Base-by-base conservation (phyloP, 2,113 vertebrate genomes). In the human (Homo sapiens) region DNA sequence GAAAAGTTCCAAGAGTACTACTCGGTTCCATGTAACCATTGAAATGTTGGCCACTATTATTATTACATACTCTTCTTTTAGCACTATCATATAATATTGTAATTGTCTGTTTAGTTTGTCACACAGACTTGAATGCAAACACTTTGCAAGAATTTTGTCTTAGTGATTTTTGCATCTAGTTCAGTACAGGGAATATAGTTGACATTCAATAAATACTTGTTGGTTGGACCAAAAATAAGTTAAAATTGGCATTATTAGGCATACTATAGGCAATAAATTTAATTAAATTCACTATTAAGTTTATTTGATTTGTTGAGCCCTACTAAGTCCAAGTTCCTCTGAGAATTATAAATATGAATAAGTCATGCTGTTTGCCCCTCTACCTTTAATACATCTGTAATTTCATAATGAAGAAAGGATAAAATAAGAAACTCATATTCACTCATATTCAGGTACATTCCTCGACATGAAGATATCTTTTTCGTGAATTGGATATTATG, bases 161-260 rank as follows among this genome's bases (percentile, higher is more conserved):
- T 80, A 45, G 59, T 50, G 84, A 55, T 75, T 81, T 93, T 84
- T 87, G 11, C 10, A 18, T 57, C 9, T 76, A 86, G n/a, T 43
- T 68, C 14, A 61, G 30, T 90, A 68, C 52, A 55, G 91, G 86
- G 43, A 64, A 32, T 30, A 79, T 38, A n/a, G 12, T 72, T 32
- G 14, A 0, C 52, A 81, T 64, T 96, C 20, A 75, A 68, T 55
- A 87, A 75, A 66, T 55, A 76, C 22, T 48, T 95, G 45, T 64
- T 40, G n/a, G 6, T 76, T 96, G 70, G 13, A 76, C 27, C 79
- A 94, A 95, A 87, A 75, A 5, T 35, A 90, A 75, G 55, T 84
- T 82, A 59, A 96, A 68, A 40, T 91, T 96, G 73, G 3, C 38
- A 90, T 40, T 92, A 50, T 89, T 94, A 90, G 86, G n/a, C 20